phyloP scores from a whole-genome alignment of 2,797 vertebrate genomes.

The Falco berigora region DNA sequence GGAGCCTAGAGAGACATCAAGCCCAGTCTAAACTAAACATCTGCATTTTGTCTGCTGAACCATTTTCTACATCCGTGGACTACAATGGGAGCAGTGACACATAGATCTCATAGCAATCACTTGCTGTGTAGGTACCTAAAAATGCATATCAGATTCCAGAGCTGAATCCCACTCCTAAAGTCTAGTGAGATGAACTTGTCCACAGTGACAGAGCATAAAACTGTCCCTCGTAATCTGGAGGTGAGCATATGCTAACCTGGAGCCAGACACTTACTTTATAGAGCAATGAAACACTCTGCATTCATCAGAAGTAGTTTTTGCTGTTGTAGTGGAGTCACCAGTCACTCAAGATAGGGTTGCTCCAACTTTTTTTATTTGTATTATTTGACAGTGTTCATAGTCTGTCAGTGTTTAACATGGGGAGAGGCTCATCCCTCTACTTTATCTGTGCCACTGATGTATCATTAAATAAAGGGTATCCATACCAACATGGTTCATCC shows the following conservation, averaged over 20 bases:
- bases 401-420: neutral
- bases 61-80: neutral
- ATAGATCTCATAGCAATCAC: neutral
- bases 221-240: neutral
- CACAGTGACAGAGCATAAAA: neutral
- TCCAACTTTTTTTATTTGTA: neutral
- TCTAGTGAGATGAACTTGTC: neutral
- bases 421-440: neutral
- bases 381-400: neutral
- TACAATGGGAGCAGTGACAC: neutral
- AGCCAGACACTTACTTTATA: neutral
- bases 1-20: neutral
- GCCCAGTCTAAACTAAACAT: neutral
- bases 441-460: neutral
- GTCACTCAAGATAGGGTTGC: neutral
- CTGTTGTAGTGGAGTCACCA: neutral
- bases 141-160: neutral
- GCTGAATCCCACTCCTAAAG: neutral
- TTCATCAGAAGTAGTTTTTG: neutral
- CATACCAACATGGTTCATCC: neutral
- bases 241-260: accelerated
- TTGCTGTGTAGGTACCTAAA: neutral
- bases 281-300: neutral
- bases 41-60: neutral
- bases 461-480: neutral